Conservation (phyloP, 2,113 vertebrate genomes). For the Ageneiosus marmoratus region DNA sequence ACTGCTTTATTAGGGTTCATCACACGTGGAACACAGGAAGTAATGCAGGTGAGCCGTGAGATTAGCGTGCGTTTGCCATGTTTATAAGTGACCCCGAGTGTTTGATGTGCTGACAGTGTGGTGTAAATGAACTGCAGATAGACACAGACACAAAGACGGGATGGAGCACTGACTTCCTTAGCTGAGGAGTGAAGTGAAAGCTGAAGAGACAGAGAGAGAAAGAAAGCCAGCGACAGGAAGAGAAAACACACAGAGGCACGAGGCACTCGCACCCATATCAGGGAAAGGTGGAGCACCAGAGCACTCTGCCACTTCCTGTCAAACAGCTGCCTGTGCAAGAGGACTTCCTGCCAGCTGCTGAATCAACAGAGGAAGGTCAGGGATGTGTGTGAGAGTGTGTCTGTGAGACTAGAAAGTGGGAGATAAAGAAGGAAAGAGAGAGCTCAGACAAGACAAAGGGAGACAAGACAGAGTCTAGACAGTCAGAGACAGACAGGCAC, state of each 20-base stretch:
- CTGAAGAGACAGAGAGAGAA: not conserved
- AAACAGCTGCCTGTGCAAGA: slow-evolving; percentile 19
- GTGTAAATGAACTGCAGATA: slow-evolving; percentile 47
- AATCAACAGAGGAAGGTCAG: slow-evolving; percentile 25
- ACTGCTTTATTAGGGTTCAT: not conserved
- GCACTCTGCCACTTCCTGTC: slow-evolving; percentile 39
- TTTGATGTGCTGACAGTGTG: slow-evolving; percentile 46
- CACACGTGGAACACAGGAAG: slow-evolving; percentile 39
- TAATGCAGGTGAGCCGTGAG: slow-evolving; percentile 15
- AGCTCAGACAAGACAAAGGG: no score
- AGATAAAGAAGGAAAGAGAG: no score
- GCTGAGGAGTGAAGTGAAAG: slow-evolving; percentile 1
- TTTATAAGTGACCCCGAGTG: slow-evolving; percentile 18
- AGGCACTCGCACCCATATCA: slow-evolving; percentile 16
- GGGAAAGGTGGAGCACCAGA: slow-evolving; percentile 30
- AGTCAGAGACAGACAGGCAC: no score
- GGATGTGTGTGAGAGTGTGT: not conserved
- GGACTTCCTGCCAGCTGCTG: slow-evolving; percentile 46
- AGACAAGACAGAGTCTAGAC: no score
- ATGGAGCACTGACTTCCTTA: slow-evolving; percentile 33
- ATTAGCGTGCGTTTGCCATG: slow-evolving; percentile 3
- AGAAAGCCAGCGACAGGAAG: not conserved
- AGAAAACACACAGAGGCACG: slow-evolving; percentile 20
- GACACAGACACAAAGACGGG: slow-evolving; percentile 48
- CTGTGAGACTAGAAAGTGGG: not conserved